Evolutionary conservation across 2,113 vertebrate species (phyloP).

Genomic region (Bufo gargarizans): DNA sequence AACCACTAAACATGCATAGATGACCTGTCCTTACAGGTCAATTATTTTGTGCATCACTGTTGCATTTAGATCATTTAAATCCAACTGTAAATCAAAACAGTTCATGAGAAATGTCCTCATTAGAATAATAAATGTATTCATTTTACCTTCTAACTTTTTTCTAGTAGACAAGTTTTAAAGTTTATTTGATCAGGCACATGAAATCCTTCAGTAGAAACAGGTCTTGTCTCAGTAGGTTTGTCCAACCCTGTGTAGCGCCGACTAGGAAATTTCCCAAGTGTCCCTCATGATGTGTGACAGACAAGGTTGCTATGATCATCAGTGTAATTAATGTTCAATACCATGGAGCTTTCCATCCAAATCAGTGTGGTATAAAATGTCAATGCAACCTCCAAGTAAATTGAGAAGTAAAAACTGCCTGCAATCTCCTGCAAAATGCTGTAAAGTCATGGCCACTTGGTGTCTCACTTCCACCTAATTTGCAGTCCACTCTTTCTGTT

Average conservation of each 20-base stretch:
- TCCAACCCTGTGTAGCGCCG: neutral
- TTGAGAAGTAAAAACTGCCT: neutral
- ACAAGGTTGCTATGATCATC: constrained; percentile 39
- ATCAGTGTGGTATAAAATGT: neutral
- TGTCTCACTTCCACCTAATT: no score
- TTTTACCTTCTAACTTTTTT: neutral
- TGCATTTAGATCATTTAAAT: neutral
- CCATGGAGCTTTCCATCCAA: neutral
- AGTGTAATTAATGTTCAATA: constrained; percentile 29
- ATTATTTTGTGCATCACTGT: no score
- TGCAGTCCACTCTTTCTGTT: no score
- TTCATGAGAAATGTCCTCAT: neutral
- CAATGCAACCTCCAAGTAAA: neutral
- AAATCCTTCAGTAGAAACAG: neutral
- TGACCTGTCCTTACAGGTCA: neutral
- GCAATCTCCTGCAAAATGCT: no score
- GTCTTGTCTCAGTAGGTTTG: neutral
- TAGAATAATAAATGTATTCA: neutral
- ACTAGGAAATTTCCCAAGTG: constrained; percentile 37
- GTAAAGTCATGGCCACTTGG: no score
- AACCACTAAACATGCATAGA: no score
- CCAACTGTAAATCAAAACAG: neutral
- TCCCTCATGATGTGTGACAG: constrained; percentile 31
- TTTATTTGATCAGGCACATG: neutral
- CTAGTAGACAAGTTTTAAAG: neutral